Percentiles rank a stretch among this genome's conserved stretches.
Evolutionary conservation across 2,113 vertebrate genomes (phyloP).

Genomic region (Acinonyx jubatus): DNA sequence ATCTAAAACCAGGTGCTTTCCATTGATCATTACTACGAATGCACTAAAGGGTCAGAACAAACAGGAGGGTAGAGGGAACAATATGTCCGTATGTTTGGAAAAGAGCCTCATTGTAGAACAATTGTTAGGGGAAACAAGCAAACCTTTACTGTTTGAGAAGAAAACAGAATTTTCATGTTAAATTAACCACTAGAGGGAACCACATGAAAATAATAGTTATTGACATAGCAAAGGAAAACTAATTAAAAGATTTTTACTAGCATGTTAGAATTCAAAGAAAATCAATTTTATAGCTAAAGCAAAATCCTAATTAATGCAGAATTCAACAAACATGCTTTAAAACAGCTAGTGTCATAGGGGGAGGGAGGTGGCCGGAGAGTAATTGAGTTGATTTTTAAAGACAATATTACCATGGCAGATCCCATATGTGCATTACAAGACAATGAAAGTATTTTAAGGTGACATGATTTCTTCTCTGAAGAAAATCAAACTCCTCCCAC

Average conservation of each 20-base stretch:
- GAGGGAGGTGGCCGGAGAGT: neutral
- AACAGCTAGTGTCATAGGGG: neutral
- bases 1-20: neutral
- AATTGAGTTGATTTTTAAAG: conserved; percentile 8
- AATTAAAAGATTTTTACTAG: conserved; percentile 71
- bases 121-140: neutral
- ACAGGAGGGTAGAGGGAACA: neutral
- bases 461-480: neutral
- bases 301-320: conserved; percentile 6
- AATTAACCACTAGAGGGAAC: conserved; percentile 77
- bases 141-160: neutral
- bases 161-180: conserved; percentile 39
- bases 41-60: neutral
- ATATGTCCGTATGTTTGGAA: neutral
- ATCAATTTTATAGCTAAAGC: conserved; percentile 53
- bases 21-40: neutral
- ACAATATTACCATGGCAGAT: neutral
- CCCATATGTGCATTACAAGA: neutral
- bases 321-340: conserved; percentile 27
- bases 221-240: conserved; percentile 57
- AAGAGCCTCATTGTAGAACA: neutral
- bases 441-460: neutral
- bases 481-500: neutral
- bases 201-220: conserved; percentile 66
- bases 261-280: conserved; percentile 49